Conservation (phyloP, 2,113 vertebrate genomes). For the Caranx melampygus region DNA sequence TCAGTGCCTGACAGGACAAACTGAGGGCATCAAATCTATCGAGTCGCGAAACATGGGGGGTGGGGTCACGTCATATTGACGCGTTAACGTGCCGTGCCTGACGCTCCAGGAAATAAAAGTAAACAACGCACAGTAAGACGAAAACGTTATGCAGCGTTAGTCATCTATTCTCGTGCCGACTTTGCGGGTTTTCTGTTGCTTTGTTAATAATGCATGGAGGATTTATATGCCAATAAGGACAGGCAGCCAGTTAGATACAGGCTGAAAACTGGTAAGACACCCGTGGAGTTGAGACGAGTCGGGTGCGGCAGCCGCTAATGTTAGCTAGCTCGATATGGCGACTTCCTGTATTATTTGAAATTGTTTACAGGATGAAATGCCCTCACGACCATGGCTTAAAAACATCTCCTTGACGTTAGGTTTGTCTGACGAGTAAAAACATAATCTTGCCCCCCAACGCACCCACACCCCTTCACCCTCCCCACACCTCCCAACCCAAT, state of each 20-base stretch:
- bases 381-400: conserved; percentile 29
- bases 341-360: conserved; percentile 37
- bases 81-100: conserved; percentile 25
- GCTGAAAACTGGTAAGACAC: conserved; percentile 53
- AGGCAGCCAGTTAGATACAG: conserved; percentile 11
- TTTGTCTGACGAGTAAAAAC: conserved; percentile 17
- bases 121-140: conserved; percentile 61
- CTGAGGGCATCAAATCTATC: not conserved
- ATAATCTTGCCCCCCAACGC: not conserved
- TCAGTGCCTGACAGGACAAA: conserved; percentile 11
- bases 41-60: not conserved
- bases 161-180: not conserved
- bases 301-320: conserved; percentile 48
- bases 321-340: conserved; percentile 50
- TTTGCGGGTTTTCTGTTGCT: not conserved
- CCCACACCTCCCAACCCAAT: fast-evolving
- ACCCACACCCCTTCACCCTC: fast-evolving
- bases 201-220: conserved; percentile 16
- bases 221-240: conserved; percentile 16
- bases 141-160: conserved; percentile 39
- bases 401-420: conserved; percentile 19
- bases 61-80: conserved; percentile 3
- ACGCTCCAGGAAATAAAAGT: conserved; percentile 73
- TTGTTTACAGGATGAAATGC: conserved; percentile 37
- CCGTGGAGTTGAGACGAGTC: conserved; percentile 1